Evolutionary conservation across 53 echinoderm and acorn worm species (phyloP).

Genomic region (Zoroaster sp.): DNA sequence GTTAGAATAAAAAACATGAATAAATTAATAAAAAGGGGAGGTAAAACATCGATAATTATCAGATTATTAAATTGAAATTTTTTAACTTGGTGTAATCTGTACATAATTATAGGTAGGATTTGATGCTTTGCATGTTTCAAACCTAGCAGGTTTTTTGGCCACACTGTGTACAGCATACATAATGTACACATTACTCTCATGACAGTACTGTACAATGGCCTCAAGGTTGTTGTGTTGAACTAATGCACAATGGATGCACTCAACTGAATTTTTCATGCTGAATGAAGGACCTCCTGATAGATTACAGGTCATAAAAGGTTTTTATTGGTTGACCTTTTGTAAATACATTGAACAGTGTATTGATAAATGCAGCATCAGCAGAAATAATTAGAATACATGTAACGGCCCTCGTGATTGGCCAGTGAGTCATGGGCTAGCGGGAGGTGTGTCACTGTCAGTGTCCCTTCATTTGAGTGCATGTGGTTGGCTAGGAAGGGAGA

Average conservation of each 20-base stretch:
- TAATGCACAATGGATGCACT: too few relatives aligned
- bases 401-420: constrained; percentile 28
- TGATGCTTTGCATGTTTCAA: too few relatives aligned
- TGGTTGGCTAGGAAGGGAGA: constrained; percentile 20
- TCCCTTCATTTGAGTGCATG: not conserved
- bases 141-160: too few relatives aligned
- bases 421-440: not conserved
- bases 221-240: not conserved
- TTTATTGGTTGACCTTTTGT: not conserved
- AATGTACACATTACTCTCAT: too few relatives aligned
- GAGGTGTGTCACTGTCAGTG: constrained; percentile 28
- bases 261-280: not conserved
- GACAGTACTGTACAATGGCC: not conserved
- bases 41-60: too few relatives aligned
- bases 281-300: not conserved
- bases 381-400: constrained; percentile 5
- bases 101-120: too few relatives aligned
- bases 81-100: too few relatives aligned
- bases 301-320: not conserved
- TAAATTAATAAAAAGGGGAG: too few relatives aligned
- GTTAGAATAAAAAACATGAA: too few relatives aligned
- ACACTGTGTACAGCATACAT: too few relatives aligned
- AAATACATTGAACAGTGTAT: not conserved
- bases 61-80: too few relatives aligned
- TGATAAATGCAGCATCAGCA: not conserved